Conservation (phyloP, 2,797 vertebrate species). For the Lophius americanus region DNA sequence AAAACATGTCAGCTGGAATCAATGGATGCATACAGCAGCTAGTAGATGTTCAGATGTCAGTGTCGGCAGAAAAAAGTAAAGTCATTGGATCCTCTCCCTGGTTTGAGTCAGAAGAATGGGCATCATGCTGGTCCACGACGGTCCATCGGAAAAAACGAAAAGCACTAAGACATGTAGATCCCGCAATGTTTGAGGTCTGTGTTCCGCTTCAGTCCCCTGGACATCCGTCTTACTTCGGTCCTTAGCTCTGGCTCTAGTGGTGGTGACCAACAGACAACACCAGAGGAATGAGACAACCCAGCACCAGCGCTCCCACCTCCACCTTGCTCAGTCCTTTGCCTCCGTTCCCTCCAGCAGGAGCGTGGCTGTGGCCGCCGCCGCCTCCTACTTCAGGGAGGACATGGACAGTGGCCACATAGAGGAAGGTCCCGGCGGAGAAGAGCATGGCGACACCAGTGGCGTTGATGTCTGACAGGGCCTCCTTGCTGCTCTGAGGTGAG, state of each 20-base stretch:
- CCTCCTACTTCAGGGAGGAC: slow-evolving; percentile 98
- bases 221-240: slow-evolving; percentile 9
- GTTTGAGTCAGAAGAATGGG: slow-evolving; percentile 26
- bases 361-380: slow-evolving; percentile 91
- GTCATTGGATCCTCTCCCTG: slow-evolving; percentile 14
- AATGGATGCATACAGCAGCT: slow-evolving; percentile 31
- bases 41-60: slow-evolving; percentile 22
- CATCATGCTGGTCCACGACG: slow-evolving; percentile 26
- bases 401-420: slow-evolving; percentile 98
- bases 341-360: slow-evolving; percentile 78
- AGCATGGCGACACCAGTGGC: slow-evolving; percentile 99
- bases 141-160: slow-evolving; percentile 34
- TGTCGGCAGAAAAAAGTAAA: slow-evolving; percentile 24
- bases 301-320: slow-evolving; percentile 92
- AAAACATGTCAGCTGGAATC: slow-evolving; percentile 22
- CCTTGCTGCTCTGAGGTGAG: slow-evolving; percentile 93
- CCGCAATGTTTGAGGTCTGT: slow-evolving; percentile 26
- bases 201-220: slow-evolving; percentile 24
- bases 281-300: slow-evolving; percentile 96
- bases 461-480: slow-evolving; percentile 95
- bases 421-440: slow-evolving; percentile 98
- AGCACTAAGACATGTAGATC: slow-evolving; percentile 60
- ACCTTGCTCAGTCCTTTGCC: slow-evolving; percentile 94
- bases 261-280: slow-evolving; percentile 95
- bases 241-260: slow-evolving; percentile 79